A percentile compares a stretch with the other conserved stretches of the same genome.
Evolutionary conservation across 2,888 invertebrate genomes (phyloP).

Genomic region (Drosophila setosimentum): DNA sequence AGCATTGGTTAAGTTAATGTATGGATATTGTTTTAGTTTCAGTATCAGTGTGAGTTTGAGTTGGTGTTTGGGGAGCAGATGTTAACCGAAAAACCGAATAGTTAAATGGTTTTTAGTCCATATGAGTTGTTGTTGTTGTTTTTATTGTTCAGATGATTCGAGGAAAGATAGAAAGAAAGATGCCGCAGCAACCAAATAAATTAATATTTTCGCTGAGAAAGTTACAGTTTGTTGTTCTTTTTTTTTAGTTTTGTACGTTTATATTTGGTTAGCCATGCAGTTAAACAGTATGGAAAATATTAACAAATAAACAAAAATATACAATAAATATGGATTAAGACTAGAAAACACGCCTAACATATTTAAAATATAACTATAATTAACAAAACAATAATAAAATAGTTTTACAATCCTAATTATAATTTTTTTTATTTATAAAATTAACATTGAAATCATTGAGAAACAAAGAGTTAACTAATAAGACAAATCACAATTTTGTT

Average conservation of each 20-base stretch:
- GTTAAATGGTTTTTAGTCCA: conserved; percentile 64
- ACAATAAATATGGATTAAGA: conserved; percentile 45
- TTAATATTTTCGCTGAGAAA: conserved; percentile 65
- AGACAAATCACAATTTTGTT: conserved; percentile 61
- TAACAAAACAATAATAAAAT: conserved; percentile 44
- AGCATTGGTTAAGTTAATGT: conserved; percentile 20
- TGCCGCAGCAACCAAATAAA: conserved; percentile 71
- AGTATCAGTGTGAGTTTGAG: conserved; percentile 9
- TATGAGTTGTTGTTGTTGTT: conserved; percentile 49
- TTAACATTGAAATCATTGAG: conserved; percentile 43
- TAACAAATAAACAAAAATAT: conserved; percentile 40
- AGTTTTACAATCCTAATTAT: conserved; percentile 19
- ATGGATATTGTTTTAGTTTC: conserved; percentile 21
- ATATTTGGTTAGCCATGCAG: conserved; percentile 72
- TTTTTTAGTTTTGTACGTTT: conserved; percentile 32
- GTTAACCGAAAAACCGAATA: conserved; percentile 43
- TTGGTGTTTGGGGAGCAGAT: conserved; percentile 31
- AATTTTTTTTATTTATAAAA: conserved; percentile 28
- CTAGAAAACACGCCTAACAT: conserved; percentile 48
- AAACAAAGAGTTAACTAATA: conserved; percentile 34
- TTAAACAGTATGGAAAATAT: conserved; percentile 54
- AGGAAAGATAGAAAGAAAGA: conserved; percentile 70
- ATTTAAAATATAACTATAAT: conserved; percentile 45
- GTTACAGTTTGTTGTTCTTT: conserved; percentile 48
- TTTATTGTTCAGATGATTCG: conserved; percentile 53